Evolutionary conservation across 1,140 invertebrate species (phyloP).

Genomic region (Leptinotarsa texana): DNA sequence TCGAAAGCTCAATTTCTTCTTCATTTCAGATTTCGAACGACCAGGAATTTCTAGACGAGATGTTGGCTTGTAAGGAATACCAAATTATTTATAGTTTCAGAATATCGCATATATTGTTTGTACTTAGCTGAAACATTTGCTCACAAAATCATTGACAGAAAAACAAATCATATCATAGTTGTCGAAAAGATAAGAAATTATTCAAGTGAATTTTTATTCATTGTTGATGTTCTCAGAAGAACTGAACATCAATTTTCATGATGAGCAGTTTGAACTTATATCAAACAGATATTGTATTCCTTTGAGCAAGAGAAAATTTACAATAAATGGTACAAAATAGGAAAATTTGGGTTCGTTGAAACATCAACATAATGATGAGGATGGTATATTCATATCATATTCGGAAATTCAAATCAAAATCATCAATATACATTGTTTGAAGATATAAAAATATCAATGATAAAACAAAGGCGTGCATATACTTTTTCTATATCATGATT

Average conservation of each 20-base stretch:
- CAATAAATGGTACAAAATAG: not conserved
- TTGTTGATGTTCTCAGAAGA: not conserved
- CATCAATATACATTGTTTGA: no score
- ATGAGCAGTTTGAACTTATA: not conserved
- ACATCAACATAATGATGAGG: no score
- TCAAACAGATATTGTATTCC: not conserved
- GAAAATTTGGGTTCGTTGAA: no score
- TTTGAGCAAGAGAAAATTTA: not conserved
- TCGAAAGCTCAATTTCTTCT: not conserved
- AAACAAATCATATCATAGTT: not conserved
- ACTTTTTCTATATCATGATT: no score
- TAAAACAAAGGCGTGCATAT: no score
- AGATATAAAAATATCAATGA: no score
- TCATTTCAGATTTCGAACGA: not conserved
- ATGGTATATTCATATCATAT: no score
- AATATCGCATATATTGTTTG: slow-evolving; percentile 1
- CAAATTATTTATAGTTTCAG: not conserved
- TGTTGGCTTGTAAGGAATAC: not conserved
- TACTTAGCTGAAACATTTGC: slow-evolving; percentile 15
- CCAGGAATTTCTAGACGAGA: not conserved
- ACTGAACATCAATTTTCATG: not conserved
- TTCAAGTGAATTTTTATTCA: no score
- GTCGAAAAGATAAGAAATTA: not conserved
- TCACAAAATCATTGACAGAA: slow-evolving; percentile 10
- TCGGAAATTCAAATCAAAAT: no score